Evolutionary conservation across 2,113 vertebrate genomes (phyloP).

Genomic region (Panthera leo): DNA sequence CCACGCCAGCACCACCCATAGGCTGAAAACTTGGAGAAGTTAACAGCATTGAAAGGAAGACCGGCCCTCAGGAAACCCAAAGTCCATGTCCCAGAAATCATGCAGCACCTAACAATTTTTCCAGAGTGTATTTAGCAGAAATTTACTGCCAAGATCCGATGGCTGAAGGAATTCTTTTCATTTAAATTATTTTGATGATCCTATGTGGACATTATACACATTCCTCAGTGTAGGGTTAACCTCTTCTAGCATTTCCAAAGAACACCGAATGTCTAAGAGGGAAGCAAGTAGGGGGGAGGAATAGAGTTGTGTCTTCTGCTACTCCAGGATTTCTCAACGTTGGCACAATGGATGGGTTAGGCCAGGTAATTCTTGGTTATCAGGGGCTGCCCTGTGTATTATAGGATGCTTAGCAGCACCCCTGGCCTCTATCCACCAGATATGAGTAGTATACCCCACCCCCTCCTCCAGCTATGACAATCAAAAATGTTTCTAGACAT

Average conservation of each 20-base stretch:
- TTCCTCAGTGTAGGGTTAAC: not conserved
- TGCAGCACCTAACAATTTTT: not conserved
- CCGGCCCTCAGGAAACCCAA: conserved; percentile 39
- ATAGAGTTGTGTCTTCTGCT: fast-evolving
- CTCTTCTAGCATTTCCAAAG: not conserved
- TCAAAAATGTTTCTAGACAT: not conserved
- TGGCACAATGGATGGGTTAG: fast-evolving
- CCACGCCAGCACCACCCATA: conserved; percentile 1
- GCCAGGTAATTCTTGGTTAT: not conserved
- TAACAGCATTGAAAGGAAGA: conserved; percentile 42
- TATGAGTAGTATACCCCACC: too few species aligned
- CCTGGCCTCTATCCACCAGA: not conserved
- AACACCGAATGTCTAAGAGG: too few species aligned
- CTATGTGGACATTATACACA: fast-evolving
- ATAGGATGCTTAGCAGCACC: not conserved
- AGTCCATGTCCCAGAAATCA: conserved; percentile 18
- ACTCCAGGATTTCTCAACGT: too few species aligned
- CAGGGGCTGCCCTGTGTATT: too few species aligned
- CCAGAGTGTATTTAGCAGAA: not conserved
- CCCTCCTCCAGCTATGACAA: not conserved
- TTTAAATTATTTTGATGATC: conserved; percentile 29
- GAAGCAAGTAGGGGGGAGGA: fast-evolving
- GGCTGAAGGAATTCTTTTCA: not conserved
- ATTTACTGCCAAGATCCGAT: conserved; percentile 17
- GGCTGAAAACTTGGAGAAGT: conserved; percentile 50